Evolutionary conservation across 2,113 vertebrate genomes (phyloP).

Genomic region (Nothoprocta pentlandii): DNA sequence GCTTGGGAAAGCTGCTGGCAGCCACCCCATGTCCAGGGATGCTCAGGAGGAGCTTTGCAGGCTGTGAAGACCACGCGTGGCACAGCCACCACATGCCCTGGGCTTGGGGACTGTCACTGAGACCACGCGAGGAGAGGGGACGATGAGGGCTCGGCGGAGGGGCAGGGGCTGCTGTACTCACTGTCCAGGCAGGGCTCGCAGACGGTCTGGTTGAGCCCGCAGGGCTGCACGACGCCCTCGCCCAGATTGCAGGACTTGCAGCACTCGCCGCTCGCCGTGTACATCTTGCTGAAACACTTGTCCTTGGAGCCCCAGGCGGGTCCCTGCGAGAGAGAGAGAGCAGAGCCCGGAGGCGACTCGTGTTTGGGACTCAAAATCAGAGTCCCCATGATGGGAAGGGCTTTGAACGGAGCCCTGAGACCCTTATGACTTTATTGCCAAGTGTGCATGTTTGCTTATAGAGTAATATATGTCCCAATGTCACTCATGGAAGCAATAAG

Average conservation of each 20-base stretch:
- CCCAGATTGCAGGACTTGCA: conserved; percentile 91
- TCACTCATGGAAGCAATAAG: neutral
- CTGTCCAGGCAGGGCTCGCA: conserved; percentile 95
- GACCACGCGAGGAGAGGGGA: fast-evolving
- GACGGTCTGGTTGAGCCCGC: conserved; percentile 87
- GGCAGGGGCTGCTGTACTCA: conserved; percentile 79
- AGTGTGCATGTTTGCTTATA: neutral
- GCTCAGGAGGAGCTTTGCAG: fast-evolving
- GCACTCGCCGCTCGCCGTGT: conserved; percentile 85
- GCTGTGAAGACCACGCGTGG: fast-evolving
- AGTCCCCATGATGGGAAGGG: fast-evolving
- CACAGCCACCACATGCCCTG: neutral
- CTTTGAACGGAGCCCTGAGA: neutral
- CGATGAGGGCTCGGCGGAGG: no score
- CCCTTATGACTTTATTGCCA: fast-evolving
- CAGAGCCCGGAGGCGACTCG: neutral
- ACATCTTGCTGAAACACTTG: conserved; percentile 77
- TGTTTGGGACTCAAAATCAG: neutral
- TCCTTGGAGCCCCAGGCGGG: conserved; percentile 44
- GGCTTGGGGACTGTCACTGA: no score
- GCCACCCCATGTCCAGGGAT: neutral
- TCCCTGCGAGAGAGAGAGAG: conserved; percentile 5
- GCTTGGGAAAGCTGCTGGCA: neutral
- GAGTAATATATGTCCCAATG: neutral
- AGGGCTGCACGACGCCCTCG: conserved; percentile 87